Percentiles rank a stretch among this genome's conserved stretches.
Evolutionary conservation across 1,140 invertebrate genomes (phyloP).

Genomic region (Sinella curviseta): DNA sequence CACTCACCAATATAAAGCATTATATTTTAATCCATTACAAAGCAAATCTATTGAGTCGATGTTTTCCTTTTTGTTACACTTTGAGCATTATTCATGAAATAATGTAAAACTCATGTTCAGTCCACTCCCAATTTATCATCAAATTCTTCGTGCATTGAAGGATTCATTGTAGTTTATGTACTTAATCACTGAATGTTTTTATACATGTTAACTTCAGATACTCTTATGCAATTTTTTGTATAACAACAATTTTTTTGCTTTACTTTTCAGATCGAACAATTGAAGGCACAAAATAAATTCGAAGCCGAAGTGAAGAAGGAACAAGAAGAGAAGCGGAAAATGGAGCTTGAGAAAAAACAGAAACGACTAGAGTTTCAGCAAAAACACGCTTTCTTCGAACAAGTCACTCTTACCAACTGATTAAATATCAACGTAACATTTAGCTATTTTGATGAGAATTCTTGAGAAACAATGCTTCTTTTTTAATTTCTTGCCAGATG

Average conservation of each 20-base stretch:
- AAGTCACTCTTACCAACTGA: slow-evolving; percentile 44
- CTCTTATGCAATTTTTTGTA: not conserved
- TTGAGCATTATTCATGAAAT: too few relatives aligned
- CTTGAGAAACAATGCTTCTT: too few relatives aligned
- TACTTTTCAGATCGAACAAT: slow-evolving; percentile 71
- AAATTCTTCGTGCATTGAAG: too few relatives aligned
- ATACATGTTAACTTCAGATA: too few relatives aligned
- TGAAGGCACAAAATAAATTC: slow-evolving; percentile 76
- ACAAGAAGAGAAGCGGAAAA: slow-evolving; percentile 76
- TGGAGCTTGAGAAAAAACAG: slow-evolving; percentile 74
- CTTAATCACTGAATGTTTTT: too few relatives aligned
- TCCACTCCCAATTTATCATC: too few relatives aligned
- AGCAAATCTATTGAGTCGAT: too few relatives aligned
- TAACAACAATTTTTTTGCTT: not conserved
- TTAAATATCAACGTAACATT: not conserved
- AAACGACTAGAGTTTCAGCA: slow-evolving; percentile 76
- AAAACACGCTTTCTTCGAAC: slow-evolving; percentile 75
- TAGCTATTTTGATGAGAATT: not conserved
- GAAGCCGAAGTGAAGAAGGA: slow-evolving; percentile 83
- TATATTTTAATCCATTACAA: too few relatives aligned
- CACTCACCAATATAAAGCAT: too few relatives aligned
- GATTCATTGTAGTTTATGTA: too few relatives aligned
- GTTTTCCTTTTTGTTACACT: too few relatives aligned
- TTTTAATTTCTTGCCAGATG: not conserved
- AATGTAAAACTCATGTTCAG: too few relatives aligned